A percentile compares a stretch with the other conserved stretches of the same genome.
Evolutionary conservation across 2,797 vertebrate genomes (phyloP).

Genomic region (Neopelma chrysocephalum): DNA sequence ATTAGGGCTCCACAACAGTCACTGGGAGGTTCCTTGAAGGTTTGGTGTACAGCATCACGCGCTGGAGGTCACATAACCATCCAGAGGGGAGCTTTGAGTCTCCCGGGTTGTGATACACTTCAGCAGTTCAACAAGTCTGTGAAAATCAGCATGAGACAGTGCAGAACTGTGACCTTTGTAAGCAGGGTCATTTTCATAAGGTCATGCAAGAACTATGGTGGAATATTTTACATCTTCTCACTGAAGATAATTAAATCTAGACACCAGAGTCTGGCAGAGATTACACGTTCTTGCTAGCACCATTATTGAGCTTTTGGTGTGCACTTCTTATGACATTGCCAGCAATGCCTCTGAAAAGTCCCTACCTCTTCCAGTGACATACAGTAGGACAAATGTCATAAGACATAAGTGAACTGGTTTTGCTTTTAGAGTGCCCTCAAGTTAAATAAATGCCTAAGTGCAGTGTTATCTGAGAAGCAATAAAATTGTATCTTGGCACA

Average conservation of each 20-base stretch:
- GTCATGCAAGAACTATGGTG: not conserved
- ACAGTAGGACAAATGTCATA: conserved; percentile 5
- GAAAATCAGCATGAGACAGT: not conserved
- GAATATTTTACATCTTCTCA: not conserved
- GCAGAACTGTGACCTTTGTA: not conserved
- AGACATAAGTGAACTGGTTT: not conserved
- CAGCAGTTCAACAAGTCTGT: not conserved
- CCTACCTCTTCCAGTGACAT: not conserved
- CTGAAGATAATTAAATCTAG: not conserved
- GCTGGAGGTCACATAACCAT: not conserved
- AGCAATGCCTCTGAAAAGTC: not conserved
- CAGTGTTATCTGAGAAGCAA: conserved; percentile 36
- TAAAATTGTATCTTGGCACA: conserved; percentile 38
- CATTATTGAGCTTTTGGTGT: not conserved
- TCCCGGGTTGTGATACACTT: not conserved
- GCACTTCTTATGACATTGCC: not conserved
- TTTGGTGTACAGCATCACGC: not conserved
- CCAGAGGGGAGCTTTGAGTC: not conserved
- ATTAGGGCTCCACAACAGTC: not conserved
- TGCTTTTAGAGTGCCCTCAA: conserved; percentile 10
- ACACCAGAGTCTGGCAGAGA: not conserved
- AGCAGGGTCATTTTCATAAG: not conserved
- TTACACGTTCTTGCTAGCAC: not conserved
- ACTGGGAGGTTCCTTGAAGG: not conserved
- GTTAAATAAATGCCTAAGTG: conserved; percentile 28